phyloP scores from a whole-genome alignment of 2,888 invertebrate genomes.

The Dryobota labecula region DNA sequence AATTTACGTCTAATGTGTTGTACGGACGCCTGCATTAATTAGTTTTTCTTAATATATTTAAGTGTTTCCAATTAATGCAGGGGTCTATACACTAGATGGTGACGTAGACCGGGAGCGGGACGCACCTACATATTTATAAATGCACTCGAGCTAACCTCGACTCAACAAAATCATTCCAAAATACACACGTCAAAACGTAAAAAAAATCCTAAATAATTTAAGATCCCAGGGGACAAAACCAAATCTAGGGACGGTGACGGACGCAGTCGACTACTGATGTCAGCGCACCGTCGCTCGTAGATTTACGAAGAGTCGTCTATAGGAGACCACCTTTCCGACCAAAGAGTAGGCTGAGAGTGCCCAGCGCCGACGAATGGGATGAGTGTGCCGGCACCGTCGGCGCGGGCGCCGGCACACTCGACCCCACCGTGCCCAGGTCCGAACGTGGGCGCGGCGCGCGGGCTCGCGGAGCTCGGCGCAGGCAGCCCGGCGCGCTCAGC shows the following conservation, averaged over 20 bases:
- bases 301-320: conserved; percentile 63
- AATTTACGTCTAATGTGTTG: neutral
- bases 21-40: conserved; percentile 2
- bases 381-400: conserved; percentile 70
- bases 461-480: conserved; percentile 82
- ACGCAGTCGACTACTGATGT: conserved; percentile 8
- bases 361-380: conserved; percentile 88
- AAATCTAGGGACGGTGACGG: conserved; percentile 52
- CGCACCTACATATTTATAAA: conserved; percentile 77
- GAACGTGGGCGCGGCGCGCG: conserved; percentile 83
- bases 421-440: conserved; percentile 79
- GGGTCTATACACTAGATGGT: neutral
- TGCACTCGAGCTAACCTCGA: conserved; percentile 78
- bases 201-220: conserved; percentile 73
- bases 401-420: conserved; percentile 90
- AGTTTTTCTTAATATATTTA: neutral
- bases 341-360: conserved; percentile 95
- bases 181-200: conserved; percentile 81
- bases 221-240: conserved; percentile 59
- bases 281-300: conserved; percentile 12
- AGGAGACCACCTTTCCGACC: conserved; percentile 96
- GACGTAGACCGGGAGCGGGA: conserved; percentile 15
- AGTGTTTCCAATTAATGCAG: conserved; percentile 7
- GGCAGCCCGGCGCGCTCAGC: conserved; percentile 79
- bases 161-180: conserved; percentile 76